Evolutionary conservation across 2,113 vertebrate genomes (phyloP).

Genomic region (Stictonetta naevosa): DNA sequence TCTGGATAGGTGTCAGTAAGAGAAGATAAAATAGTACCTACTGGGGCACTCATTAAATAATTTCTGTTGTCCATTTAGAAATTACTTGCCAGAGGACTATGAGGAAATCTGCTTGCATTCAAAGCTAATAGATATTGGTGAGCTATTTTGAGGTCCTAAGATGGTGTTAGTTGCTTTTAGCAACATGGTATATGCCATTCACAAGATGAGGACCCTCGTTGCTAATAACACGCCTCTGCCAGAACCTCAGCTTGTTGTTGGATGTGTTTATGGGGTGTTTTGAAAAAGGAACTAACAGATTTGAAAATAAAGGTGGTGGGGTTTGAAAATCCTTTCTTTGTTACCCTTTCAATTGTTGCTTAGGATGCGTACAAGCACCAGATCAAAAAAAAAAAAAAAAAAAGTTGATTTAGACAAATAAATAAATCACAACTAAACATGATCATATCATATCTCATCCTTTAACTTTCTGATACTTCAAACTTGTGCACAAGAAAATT

Average conservation of each 20-base stretch:
- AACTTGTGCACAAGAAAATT: neutral
- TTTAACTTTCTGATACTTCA: neutral
- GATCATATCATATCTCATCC: neutral
- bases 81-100: neutral
- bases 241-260: fast-evolving
- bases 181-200: neutral
- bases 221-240: fast-evolving
- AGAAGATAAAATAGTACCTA: neutral
- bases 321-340: neutral
- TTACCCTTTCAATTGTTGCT: neutral
- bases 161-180: neutral
- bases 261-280: neutral
- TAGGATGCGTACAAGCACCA: neutral
- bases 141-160: neutral
- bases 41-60: neutral
- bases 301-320: neutral
- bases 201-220: neutral
- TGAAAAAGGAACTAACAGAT: neutral
- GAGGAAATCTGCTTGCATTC: neutral
- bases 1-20: neutral
- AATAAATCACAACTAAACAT: neutral
- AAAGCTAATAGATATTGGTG: neutral
- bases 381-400: neutral
- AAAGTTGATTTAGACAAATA: neutral
- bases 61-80: neutral